A percentile compares a stretch with the other conserved stretches of the same genome.
Evolutionary conservation across 2,113 vertebrate genomes (phyloP).

Genomic region (Xenopus tropicalis): UCB_Xtro_10.0 CM004445.2:112534501-112535000

Average conservation of each 20-base stretch:
- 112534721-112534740: conserved; percentile 41
- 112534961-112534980: conserved; percentile 12
- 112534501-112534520: no score
- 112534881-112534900: conserved; percentile 59
- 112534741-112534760: conserved; percentile 49
- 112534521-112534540: no score
- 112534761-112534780: conserved; percentile 55
- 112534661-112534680: conserved; percentile 39
- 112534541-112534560: no score
- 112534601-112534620: not conserved
- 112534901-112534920: not conserved
- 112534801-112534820: conserved; percentile 28
- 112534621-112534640: not conserved
- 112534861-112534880: conserved; percentile 59
- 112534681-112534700: conserved; percentile 25
- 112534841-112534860: conserved; percentile 58
- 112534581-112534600: not conserved
- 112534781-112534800: conserved; percentile 34
- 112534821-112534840: conserved; percentile 66
- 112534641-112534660: not conserved
- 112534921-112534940: conserved; percentile 9
- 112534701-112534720: conserved; percentile 32
- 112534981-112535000: conserved; percentile 13
- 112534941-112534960: conserved; percentile 27
- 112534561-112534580: no score